phyloP scores from a whole-genome alignment of 2,797 vertebrate genomes.

The Rhinophrynus dorsalis region DNA sequence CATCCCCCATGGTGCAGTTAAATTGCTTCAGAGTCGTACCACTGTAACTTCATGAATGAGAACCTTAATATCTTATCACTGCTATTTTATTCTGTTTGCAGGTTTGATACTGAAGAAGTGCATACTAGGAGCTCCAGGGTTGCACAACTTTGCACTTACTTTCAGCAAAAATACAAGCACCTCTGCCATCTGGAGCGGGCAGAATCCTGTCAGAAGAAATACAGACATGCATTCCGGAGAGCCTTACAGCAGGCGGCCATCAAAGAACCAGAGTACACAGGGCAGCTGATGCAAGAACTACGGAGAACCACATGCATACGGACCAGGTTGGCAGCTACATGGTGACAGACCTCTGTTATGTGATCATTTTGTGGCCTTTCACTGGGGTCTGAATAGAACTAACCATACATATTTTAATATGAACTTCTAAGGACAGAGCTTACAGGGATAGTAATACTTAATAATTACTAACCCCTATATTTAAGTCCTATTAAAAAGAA shows the following conservation, averaged over 20 bases:
- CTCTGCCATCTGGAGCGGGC: conserved; percentile 95
- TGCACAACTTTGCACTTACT: conserved; percentile 93
- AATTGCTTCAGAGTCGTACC: too few relatives aligned
- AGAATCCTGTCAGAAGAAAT: conserved; percentile 89
- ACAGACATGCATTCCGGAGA: conserved; percentile 89
- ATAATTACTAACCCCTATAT: too few relatives aligned
- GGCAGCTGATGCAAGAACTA: conserved; percentile 85
- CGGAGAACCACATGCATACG: conserved; percentile 70
- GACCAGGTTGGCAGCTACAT: conserved; percentile 70
- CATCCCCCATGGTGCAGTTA: too few relatives aligned
- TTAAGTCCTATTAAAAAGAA: too few relatives aligned
- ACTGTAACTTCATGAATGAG: too few relatives aligned
- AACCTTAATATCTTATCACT: background rate
- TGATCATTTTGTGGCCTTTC: background rate
- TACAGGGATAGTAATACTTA: too few relatives aligned
- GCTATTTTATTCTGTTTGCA: conserved; percentile 53
- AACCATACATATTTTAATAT: too few relatives aligned
- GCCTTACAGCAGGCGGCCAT: conserved; percentile 92
- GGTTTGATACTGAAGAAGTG: conserved; percentile 75
- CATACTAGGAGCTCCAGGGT: conserved; percentile 86
- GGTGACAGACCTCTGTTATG: too few relatives aligned
- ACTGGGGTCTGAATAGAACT: background rate
- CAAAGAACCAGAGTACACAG: conserved; percentile 85
- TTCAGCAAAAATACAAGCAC: conserved; percentile 97
- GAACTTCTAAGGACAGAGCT: too few relatives aligned